These are phyloP conservation scores for Goniozus legneri DNA, from an alignment of 1,140 invertebrate species.

Conservation along the genomic window DNA sequence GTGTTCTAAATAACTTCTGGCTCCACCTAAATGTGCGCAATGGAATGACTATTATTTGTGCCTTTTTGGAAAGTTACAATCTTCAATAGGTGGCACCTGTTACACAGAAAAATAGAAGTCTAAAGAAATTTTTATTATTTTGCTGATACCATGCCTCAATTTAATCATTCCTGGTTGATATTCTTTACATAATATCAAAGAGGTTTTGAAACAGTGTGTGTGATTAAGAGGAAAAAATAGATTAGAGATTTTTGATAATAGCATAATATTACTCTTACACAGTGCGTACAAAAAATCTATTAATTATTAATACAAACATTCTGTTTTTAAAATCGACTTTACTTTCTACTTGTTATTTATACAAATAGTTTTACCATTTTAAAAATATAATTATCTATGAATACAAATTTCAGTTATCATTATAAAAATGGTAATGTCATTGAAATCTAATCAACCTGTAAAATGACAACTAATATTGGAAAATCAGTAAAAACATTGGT, in stretches of 20 bases:
- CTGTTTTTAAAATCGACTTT: too few relatives aligned
- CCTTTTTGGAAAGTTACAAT: constrained; percentile 14
- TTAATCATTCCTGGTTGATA: constrained; percentile 41
- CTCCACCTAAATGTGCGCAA: constrained; percentile 15
- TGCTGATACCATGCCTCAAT: constrained; percentile 16
- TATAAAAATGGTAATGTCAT: too few relatives aligned
- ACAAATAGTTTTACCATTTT: too few relatives aligned
- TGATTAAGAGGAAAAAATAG: constrained; percentile 20
- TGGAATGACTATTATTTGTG: constrained; percentile 27
- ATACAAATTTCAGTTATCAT: too few relatives aligned
- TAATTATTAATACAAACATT: too few relatives aligned
- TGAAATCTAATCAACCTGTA: too few relatives aligned
- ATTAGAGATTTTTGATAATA: constrained; percentile 36
- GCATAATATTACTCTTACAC: constrained; percentile 20
- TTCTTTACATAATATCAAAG: constrained; percentile 28
- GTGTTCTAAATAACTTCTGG: constrained; percentile 4
- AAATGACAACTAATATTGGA: neutral
- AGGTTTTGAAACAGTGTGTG: constrained; percentile 16
- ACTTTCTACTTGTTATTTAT: too few relatives aligned
- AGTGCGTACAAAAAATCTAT: constrained; percentile 13
- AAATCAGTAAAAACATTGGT: neutral
- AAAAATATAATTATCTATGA: too few relatives aligned
- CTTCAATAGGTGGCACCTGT: neutral
- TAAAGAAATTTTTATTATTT: constrained; percentile 12
- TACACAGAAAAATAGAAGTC: constrained; percentile 1